phyloP scores from a whole-genome alignment of 2,113 vertebrate genomes.

The Strigops habroptila region DNA sequence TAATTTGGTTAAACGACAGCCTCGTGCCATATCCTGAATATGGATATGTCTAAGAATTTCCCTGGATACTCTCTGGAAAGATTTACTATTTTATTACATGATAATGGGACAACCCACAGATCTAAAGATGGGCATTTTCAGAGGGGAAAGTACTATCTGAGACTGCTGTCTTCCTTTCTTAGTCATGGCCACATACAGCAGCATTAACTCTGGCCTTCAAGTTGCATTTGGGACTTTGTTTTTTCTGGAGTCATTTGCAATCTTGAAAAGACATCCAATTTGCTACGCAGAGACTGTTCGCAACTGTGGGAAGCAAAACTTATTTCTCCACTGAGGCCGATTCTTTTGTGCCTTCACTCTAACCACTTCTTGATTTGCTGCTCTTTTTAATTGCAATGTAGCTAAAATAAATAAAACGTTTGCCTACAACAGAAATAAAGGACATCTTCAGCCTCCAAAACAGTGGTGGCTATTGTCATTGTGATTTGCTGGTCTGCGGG shows the following conservation, averaged over 20 bases:
- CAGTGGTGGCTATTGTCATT: not conserved
- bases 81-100: not conserved
- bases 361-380: constrained; percentile 24
- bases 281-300: not conserved
- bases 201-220: not conserved
- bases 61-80: not conserved
- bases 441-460: not conserved
- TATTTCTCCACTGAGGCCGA: not conserved
- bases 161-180: not conserved
- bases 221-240: not conserved
- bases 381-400: constrained; percentile 30
- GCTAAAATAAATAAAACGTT: constrained; percentile 29
- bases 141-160: not conserved
- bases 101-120: not conserved
- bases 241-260: not conserved
- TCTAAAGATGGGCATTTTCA: not conserved
- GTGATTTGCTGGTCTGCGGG: not conserved
- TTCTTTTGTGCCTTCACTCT: constrained; percentile 1
- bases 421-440: not conserved
- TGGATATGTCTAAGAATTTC: not conserved
- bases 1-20: constrained; percentile 37
- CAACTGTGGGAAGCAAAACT: constrained; percentile 28
- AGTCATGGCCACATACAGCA: not conserved
- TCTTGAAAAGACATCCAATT: not conserved
- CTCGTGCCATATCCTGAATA: constrained; percentile 6